Percentiles rank a stretch among this genome's conserved stretches.
Conservation (phyloP, 1,140 invertebrate species). For the Drosophila ironensis region DNA sequence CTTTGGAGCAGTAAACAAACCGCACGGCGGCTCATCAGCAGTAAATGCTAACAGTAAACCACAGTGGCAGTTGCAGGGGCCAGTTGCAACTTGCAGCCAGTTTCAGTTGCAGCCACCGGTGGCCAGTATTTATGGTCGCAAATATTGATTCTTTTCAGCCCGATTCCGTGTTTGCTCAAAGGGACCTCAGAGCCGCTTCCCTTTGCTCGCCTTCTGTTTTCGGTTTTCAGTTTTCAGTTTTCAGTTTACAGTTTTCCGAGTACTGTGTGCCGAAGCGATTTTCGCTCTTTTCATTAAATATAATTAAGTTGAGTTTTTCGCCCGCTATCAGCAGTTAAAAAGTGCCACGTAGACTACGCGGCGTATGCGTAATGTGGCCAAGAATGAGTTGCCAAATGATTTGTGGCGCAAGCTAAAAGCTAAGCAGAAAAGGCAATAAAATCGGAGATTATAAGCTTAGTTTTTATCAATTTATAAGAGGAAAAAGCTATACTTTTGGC, state of each 20-base stretch:
- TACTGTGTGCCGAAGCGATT: no score
- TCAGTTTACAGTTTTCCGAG: background rate
- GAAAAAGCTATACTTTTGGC: no score
- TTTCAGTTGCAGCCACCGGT: background rate
- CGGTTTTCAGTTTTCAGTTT: background rate
- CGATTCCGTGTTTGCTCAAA: constrained; percentile 20
- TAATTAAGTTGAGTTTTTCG: constrained; percentile 36
- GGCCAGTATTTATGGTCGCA: constrained; percentile 35
- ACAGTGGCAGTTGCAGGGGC: constrained; percentile 11
- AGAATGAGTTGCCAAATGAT: constrained; percentile 24
- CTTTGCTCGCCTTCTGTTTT: background rate
- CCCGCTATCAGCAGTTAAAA: constrained; percentile 34
- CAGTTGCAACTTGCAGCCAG: background rate
- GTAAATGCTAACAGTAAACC: constrained; percentile 26
- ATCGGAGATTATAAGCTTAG: background rate
- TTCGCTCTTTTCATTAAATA: constrained; percentile 42
- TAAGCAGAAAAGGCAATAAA: background rate
- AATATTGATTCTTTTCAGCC: constrained; percentile 36
- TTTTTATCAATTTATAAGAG: no score
- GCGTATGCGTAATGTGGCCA: constrained; percentile 32
- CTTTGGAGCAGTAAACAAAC: constrained; percentile 22
- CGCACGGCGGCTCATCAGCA: constrained; percentile 15
- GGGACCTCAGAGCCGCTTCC: background rate
- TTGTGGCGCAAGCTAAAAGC: constrained; percentile 10
- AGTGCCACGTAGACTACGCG: constrained; percentile 22